These are phyloP conservation scores for Heliconius cydno DNA, from an alignment of 2,888 invertebrate genomes.

Conservation along the genomic window DNA sequence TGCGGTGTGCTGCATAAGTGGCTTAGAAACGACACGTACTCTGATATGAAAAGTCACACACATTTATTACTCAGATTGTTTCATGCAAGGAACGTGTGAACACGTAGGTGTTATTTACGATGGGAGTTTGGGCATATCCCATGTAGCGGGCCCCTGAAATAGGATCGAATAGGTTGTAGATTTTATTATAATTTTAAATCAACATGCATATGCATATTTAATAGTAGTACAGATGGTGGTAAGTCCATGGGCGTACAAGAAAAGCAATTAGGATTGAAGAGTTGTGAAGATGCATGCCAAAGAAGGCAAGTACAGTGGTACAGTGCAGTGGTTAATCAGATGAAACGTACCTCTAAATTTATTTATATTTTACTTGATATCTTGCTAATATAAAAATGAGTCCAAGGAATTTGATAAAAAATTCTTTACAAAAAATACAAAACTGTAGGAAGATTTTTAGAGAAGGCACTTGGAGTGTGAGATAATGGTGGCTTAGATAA, in stretches of 20 bases:
- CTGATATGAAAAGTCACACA: slow-evolving; percentile 39
- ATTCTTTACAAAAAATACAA: slow-evolving; percentile 41
- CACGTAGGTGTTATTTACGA: slow-evolving; percentile 40
- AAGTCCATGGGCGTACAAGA: slow-evolving; percentile 19
- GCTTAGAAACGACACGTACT: slow-evolving; percentile 38
- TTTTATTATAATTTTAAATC: slow-evolving; percentile 33
- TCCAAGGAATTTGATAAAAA: slow-evolving; percentile 1
- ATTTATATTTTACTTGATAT: slow-evolving; percentile 12
- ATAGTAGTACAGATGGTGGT: slow-evolving; percentile 13
- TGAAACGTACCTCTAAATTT: slow-evolving; percentile 44
- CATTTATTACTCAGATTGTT: slow-evolving; percentile 44
- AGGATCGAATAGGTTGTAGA: slow-evolving; percentile 33
- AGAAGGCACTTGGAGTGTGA: slow-evolving; percentile 70
- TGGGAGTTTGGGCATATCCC: slow-evolving; percentile 29
- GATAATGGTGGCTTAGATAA: slow-evolving; percentile 55
- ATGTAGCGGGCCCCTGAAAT: slow-evolving; percentile 34
- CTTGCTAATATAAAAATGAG: slow-evolving; percentile 18
- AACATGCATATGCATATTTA: slow-evolving; percentile 35
- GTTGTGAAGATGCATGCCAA: slow-evolving; percentile 30
- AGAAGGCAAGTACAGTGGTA: slow-evolving; percentile 41
- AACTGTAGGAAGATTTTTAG: slow-evolving; percentile 55
- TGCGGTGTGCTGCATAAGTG: slow-evolving; percentile 37
- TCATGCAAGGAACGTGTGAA: slow-evolving; percentile 45
- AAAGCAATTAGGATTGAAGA: slow-evolving; percentile 18
- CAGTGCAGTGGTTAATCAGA: slow-evolving; percentile 34